Evolutionary conservation across 2,113 vertebrate species (phyloP), one percentile per base, ranked within the genome.

Genomic region (Sinosuthora webbiana): DNA sequence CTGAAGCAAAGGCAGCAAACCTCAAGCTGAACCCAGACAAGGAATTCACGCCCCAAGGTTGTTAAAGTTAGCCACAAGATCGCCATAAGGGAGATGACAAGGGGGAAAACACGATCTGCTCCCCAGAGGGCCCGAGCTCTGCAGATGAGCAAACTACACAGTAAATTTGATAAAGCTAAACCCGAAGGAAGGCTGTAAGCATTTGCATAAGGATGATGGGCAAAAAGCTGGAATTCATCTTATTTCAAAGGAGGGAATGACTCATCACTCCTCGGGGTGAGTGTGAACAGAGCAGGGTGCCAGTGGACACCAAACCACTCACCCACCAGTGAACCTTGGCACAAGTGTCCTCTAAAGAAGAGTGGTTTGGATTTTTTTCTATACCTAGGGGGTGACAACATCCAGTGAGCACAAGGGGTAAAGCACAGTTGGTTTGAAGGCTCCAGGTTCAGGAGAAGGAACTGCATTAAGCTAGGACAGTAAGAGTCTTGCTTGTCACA

Each of bases 81-180:
- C 7, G 0, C 33, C 10, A 0, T 3, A 0, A 2, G 39, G 76
- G 14, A 60, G 65, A 17, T 15, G 28, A 33, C 0, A 0, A 3
- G 15, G 11, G 25, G 27, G 15, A 28, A 49, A 42, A 13, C 13
- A 14, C 0, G 1, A 20, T 2, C 25, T 22, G 55, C 10, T 49
- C 13, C 37, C 21, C 76, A 15, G 15, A 4, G 44, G 8, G 15
- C 49, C 67, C 0, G 0, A 12, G 4, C 24, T 56, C 52, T 18
- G 39, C 24, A 24, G 24, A 7, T 7, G 15, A 45, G 31, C 28
- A 41, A 69, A n/a, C 6, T 4, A 10, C 47, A 30, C 12, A 2
- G 45, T 7, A 15, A 27, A 6, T 15, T 57, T 64, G 27, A 35
- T 39, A 25, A 56, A 92, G 39, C 15, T 31, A 53, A 89, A 49